Evolutionary conservation across 2,797 vertebrate species (phyloP).

Genomic region (Sylvilagus floridanus): DNA sequence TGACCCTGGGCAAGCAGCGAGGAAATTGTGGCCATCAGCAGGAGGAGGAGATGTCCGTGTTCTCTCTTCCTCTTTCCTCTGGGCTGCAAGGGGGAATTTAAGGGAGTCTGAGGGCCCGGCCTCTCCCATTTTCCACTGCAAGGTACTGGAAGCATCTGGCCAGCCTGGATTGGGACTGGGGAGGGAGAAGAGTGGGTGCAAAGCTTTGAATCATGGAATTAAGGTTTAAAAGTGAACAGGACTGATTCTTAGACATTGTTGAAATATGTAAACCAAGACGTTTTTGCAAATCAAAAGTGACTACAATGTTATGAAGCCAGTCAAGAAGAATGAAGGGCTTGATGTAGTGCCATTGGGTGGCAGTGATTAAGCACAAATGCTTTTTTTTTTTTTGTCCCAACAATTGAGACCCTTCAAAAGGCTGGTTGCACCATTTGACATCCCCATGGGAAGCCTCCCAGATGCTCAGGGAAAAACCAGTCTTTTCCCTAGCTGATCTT

Average conservation of each 20-base stretch:
- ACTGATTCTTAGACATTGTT: not conserved
- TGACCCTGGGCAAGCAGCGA: too few species aligned
- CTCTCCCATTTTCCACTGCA: too few species aligned
- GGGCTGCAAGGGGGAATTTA: not conserved
- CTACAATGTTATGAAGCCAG: not conserved
- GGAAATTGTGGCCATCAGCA: not conserved
- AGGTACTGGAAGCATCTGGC: not conserved
- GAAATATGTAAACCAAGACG: not conserved
- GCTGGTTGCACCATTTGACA: not conserved
- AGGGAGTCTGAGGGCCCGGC: not conserved
- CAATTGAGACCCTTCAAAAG: not conserved
- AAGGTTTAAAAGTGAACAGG: conserved; percentile 41
- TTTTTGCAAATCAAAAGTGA: conserved; percentile 37
- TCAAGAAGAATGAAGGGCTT: not conserved
- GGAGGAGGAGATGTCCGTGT: not conserved
- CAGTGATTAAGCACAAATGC: not conserved
- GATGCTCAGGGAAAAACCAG: not conserved
- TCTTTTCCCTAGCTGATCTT: not conserved
- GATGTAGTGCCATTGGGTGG: not conserved
- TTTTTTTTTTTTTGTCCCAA: not conserved
- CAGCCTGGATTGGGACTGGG: not conserved
- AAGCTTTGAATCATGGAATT: not conserved
- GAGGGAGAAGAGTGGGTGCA: fast-evolving
- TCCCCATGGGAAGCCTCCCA: conserved; percentile 10
- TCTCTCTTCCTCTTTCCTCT: not conserved